Conservation (phyloP, 2,113 vertebrate genomes). For the Pelecanoides urinatrix region DNA sequence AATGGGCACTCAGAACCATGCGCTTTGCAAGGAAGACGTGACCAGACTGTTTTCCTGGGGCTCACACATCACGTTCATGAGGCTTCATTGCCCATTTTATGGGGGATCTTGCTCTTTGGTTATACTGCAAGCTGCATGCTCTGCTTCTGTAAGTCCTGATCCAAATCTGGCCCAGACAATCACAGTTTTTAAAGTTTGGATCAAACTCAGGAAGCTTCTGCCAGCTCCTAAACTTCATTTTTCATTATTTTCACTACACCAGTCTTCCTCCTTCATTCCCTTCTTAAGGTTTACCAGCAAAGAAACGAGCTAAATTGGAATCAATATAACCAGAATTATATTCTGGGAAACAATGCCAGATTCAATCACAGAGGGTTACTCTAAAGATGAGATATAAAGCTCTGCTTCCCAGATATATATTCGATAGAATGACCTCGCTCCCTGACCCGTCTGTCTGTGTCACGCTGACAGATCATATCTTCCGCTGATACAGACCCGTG, state of each 20-base stretch:
- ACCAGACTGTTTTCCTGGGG: neutral
- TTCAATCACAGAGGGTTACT: neutral
- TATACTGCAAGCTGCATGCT: rapidly evolving
- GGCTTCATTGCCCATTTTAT: neutral
- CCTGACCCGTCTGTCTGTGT: neutral
- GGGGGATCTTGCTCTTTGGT: neutral
- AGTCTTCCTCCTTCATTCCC: neutral
- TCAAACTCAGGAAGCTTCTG: neutral
- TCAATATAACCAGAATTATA: neutral
- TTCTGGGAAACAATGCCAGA: neutral
- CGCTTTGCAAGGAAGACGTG: rapidly evolving
- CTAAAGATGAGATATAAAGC: neutral
- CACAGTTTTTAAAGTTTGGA: neutral
- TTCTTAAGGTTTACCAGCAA: neutral
- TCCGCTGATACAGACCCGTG: neutral
- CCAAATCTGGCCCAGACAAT: rapidly evolving
- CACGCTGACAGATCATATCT: neutral
- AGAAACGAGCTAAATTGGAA: neutral
- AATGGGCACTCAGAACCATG: neutral
- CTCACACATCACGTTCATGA: rapidly evolving
- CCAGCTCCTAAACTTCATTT: neutral
- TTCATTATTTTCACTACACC: neutral
- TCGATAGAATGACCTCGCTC: neutral
- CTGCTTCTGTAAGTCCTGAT: neutral
- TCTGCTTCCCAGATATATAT: neutral